These are phyloP conservation scores for Drosophila pegasa DNA, from an alignment of 2,888 invertebrate species.

Conservation along the genomic window DNA sequence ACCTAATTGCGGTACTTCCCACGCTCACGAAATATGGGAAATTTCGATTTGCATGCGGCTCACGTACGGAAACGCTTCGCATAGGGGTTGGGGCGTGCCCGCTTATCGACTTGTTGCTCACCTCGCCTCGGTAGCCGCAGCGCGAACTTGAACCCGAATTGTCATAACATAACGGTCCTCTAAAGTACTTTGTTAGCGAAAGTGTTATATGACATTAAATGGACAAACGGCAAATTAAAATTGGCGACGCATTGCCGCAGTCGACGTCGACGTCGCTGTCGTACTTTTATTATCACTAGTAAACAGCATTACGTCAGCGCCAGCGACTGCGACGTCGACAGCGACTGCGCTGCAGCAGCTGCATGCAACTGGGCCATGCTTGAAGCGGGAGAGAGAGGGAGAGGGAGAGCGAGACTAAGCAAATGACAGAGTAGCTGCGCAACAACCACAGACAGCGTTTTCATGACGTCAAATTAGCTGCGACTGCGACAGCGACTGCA, in stretches of 20 bases:
- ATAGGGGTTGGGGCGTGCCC: conserved; percentile 9
- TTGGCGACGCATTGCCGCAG: conserved; percentile 30
- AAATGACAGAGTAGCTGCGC: conserved; percentile 36
- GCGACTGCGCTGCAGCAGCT: conserved; percentile 35
- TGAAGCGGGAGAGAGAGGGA: conserved; percentile 7
- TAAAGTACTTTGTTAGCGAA: conserved; percentile 44
- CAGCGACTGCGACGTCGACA: conserved; percentile 19
- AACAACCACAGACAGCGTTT: conserved; percentile 9
- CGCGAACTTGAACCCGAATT: conserved; percentile 55
- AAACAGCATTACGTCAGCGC: conserved; percentile 45
- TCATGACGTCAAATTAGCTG: conserved; percentile 21
- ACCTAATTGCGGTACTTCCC: conserved; percentile 36
- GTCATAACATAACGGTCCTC: conserved; percentile 12
- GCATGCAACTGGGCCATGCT: conserved; percentile 58
- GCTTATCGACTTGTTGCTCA: conserved; percentile 27
- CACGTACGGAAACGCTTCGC: conserved; percentile 24
- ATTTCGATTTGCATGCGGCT: conserved; percentile 39
- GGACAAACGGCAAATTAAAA: conserved; percentile 33
- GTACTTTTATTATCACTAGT: conserved; percentile 43
- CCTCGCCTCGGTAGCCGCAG: neutral
- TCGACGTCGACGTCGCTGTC: conserved; percentile 28
- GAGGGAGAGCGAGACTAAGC: neutral
- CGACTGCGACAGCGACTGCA: conserved; percentile 4
- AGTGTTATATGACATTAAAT: conserved; percentile 41
- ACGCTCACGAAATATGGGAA: conserved; percentile 50